Evolutionary conservation across 1,140 invertebrate species (phyloP), one percentile per base, ranked within the genome.

Genomic region (Pantala flavescens): DNA sequence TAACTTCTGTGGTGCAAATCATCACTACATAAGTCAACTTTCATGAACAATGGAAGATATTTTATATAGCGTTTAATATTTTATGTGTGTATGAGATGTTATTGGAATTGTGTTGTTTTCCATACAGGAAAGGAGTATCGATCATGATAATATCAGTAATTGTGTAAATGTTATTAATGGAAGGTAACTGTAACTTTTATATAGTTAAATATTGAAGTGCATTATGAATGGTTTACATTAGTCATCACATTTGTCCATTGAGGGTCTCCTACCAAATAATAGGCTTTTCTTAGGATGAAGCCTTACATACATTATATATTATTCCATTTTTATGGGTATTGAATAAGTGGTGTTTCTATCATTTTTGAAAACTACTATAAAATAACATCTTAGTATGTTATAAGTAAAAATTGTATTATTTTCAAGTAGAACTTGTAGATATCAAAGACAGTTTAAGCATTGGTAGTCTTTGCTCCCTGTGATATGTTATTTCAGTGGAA

Each of bases 391-490:
- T 63, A 7, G 12, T 63, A 63, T 21, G n/a, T 63, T 63, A 63
- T 63, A 5, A 21, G 49, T 14, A 63, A 63, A 21, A 63, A 63
- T 7, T 63, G 49, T 63, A 63, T 63, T 63, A 63, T 63, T 63
- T 19, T 63, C n/a, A 63, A 36, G 28, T 36, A 63, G 49, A 19
- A 21, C 49, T 63, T 19, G 49, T 21, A 63, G 14, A 21, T 63
- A 19, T 19, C 12, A 14, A 63, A 63, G n/a, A 63, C 49, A 63
- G n/a, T 21, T 63, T 63, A 16, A 63, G 28, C 28, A 19, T 63
- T 63, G 49, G 49, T 63, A 63, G 49, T 63, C 49, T 63, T 63
- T 63, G 49, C 14, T 63, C 49, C 49, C 49, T 63, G 49, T 63
- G 49, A 63, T 63, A 19, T 63, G 14, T 63, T 21, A 63, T 63